A percentile compares a stretch with the other conserved stretches of the same genome.
These are phyloP conservation scores for Chironex yamaguchii DNA, from an alignment of 30 jellyfish, hydroid and myxozoan species.

Conservation along the genomic window DNA sequence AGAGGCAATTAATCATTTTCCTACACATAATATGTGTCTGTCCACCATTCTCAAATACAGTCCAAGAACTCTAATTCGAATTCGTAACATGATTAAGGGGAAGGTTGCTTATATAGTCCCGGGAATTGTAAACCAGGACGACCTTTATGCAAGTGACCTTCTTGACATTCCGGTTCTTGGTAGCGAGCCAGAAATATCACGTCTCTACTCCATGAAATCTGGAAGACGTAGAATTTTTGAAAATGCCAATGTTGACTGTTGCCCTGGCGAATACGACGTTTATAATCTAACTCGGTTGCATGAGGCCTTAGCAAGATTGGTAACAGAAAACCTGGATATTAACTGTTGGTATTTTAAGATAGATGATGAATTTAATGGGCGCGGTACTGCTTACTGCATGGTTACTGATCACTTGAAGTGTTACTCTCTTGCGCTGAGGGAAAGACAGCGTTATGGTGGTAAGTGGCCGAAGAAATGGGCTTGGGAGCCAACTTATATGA, in stretches of 20 bases:
- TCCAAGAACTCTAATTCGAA: conserved; percentile 68
- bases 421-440: conserved; percentile 76
- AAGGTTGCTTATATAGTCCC: conserved; percentile 92
- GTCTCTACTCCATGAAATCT: conserved; percentile 84
- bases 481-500: conserved; percentile 67
- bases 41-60: conserved; percentile 89
- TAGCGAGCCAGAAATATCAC: conserved; percentile 80
- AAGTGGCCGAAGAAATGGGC: conserved; percentile 96
- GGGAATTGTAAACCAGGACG: conserved; percentile 87
- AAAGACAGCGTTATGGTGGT: conserved; percentile 85
- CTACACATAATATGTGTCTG: conserved; percentile 80
- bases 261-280: conserved; percentile 86
- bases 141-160: conserved; percentile 70
- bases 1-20: not conserved
- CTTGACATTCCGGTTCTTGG: conserved; percentile 93
- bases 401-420: conserved; percentile 74
- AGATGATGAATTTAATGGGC: conserved; percentile 85
- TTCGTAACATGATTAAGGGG: conserved; percentile 55
- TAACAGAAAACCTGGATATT: conserved; percentile 62
- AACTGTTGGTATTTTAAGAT: conserved; percentile 89
- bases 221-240: conserved; percentile 90
- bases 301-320: conserved; percentile 80
- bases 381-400: conserved; percentile 95
- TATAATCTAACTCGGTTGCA: conserved; percentile 72
- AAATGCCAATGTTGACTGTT: conserved; percentile 71